Percentiles rank a stretch among this genome's conserved stretches.
Conservation (phyloP, 2,113 vertebrate species). For the Phalacrocorax carbo region DNA sequence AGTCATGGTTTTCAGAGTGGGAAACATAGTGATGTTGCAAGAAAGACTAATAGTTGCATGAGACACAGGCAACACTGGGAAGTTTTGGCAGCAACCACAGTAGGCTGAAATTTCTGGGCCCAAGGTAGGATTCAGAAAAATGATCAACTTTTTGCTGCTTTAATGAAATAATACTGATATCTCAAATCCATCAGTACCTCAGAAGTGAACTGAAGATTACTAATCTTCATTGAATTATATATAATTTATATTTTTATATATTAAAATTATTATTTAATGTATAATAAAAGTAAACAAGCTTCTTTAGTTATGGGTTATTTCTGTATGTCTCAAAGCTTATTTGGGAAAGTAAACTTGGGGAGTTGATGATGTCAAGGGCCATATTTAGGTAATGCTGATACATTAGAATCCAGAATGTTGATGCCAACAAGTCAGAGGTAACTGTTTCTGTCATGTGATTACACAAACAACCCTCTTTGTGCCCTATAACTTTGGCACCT, state of each 20-base stretch:
- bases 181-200: neutral
- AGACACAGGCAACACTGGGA: neutral
- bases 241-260: too few relatives aligned
- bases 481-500: neutral
- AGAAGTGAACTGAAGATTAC: neutral
- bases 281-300: too few relatives aligned
- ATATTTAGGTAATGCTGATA: neutral
- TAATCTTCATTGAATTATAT: too few relatives aligned
- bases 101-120: neutral
- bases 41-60: neutral
- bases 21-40: neutral
- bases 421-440: neutral
- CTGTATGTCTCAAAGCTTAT: neutral
- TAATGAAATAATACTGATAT: neutral
- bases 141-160: neutral
- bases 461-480: neutral
- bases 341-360: neutral
- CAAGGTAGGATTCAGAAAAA: neutral
- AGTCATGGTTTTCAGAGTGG: neutral
- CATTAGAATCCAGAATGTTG: neutral
- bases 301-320: neutral
- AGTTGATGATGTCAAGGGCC: neutral
- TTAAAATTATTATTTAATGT: too few relatives aligned
- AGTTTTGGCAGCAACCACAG: neutral
- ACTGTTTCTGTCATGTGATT: neutral